phyloP scores from a whole-genome alignment of 2,113 vertebrate genomes.

The Burhinus bistriatus region DNA sequence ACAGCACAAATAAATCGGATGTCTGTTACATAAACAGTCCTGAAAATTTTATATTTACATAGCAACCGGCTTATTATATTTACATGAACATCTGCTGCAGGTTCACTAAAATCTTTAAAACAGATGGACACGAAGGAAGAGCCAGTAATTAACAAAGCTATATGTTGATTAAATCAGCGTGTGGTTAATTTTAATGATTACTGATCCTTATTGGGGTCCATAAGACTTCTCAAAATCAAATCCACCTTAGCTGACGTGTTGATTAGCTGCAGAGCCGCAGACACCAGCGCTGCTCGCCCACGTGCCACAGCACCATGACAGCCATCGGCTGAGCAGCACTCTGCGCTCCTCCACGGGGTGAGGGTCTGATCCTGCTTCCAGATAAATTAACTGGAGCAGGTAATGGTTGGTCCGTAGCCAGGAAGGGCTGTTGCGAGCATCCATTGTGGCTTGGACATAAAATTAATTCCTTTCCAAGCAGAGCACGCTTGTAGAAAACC shows the following conservation, averaged over 20 bases:
- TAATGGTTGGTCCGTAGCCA: rapidly evolving
- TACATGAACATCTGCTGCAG: slow-evolving; percentile 81
- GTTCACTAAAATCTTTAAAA: slow-evolving; percentile 72
- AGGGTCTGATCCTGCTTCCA: not conserved
- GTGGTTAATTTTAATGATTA: slow-evolving; percentile 76
- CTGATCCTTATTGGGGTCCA: slow-evolving; percentile 61
- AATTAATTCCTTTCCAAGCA: not conserved
- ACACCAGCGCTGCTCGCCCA: not conserved
- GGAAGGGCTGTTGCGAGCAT: not conserved
- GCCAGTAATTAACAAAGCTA: slow-evolving; percentile 79
- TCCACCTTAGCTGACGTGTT: not conserved
- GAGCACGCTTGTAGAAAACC: not conserved
- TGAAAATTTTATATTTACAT: slow-evolving; percentile 66
- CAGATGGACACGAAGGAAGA: slow-evolving; percentile 77
- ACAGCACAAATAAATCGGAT: slow-evolving; percentile 9
- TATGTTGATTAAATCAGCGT: slow-evolving; percentile 78
- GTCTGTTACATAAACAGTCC: slow-evolving; percentile 34
- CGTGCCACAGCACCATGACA: not conserved
- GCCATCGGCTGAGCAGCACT: not conserved
- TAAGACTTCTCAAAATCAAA: slow-evolving; percentile 46
- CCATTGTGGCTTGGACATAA: not conserved
- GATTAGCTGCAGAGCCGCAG: not conserved
- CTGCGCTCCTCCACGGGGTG: rapidly evolving
- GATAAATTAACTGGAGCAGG: not conserved
- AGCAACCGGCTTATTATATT: slow-evolving; percentile 73